Percentiles rank a stretch among this genome's conserved stretches.
Evolutionary conservation across 2,888 invertebrate genomes (phyloP).

Genomic region (Agrochola lychnidis): DNA sequence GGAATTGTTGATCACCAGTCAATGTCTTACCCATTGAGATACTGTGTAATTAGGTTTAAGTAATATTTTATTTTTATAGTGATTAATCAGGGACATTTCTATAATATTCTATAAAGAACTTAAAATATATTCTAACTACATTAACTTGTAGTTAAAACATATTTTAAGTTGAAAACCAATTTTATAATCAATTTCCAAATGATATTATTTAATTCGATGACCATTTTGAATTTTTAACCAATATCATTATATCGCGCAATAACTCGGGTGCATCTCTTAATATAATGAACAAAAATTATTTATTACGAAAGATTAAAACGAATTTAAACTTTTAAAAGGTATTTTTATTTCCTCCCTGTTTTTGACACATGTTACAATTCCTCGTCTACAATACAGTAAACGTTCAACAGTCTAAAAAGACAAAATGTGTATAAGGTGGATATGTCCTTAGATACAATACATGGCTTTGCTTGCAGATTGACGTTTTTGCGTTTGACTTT

Average conservation of each 20-base stretch:
- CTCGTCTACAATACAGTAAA: background rate
- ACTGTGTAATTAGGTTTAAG: slow-evolving; percentile 32
- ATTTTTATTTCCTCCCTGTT: slow-evolving; percentile 1
- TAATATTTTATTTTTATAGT: slow-evolving; percentile 20
- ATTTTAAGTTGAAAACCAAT: slow-evolving; percentile 35
- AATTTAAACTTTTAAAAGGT: slow-evolving; percentile 26
- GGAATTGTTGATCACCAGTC: slow-evolving; percentile 5
- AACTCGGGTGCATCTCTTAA: slow-evolving; percentile 59
- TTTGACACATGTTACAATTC: background rate
- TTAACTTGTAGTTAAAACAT: slow-evolving; percentile 32
- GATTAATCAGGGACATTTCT: slow-evolving; percentile 17
- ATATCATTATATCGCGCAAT: slow-evolving; percentile 56
- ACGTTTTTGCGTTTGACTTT: background rate
- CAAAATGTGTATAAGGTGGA: background rate
- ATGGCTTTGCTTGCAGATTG: background rate
- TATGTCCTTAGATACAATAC: too few relatives aligned
- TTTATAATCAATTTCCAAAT: slow-evolving; percentile 33
- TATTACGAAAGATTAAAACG: slow-evolving; percentile 62
- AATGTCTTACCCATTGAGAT: slow-evolving; percentile 20
- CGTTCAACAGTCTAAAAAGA: background rate
- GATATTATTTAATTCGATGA: slow-evolving; percentile 60
- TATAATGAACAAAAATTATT: slow-evolving; percentile 61
- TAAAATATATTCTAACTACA: slow-evolving; percentile 46
- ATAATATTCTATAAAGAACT: slow-evolving; percentile 13
- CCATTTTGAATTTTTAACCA: slow-evolving; percentile 50